Conservation (phyloP, 2,113 vertebrate species). For the Brienomyrus brachyistius region DNA sequence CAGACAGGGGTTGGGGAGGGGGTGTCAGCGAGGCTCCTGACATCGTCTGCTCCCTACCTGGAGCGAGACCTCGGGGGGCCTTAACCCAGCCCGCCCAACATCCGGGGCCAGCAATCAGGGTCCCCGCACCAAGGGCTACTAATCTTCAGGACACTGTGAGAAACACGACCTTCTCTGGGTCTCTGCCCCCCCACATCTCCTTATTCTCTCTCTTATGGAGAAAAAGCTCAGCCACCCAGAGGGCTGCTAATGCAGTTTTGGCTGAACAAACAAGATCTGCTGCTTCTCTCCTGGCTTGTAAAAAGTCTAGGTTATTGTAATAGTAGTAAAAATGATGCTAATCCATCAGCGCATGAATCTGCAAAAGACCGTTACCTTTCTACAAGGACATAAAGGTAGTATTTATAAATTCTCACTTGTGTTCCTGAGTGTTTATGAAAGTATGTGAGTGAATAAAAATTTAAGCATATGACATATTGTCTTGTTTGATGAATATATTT, state of each 20-base stretch:
- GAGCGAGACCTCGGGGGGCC: conserved; percentile 69
- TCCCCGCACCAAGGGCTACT: conserved; percentile 39
- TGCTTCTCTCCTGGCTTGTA: not conserved
- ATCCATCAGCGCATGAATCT: not conserved
- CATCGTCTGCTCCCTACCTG: conserved; percentile 69
- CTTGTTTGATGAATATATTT: not conserved
- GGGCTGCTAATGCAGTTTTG: not conserved
- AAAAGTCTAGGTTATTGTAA: not conserved
- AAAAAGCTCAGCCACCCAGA: not conserved
- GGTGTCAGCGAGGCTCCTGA: conserved; percentile 58
- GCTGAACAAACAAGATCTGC: not conserved
- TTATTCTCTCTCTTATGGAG: not conserved
- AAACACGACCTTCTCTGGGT: not conserved
- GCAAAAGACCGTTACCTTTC: not conserved
- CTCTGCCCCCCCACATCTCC: not conserved
- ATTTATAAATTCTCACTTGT: not conserved
- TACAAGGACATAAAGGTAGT: not conserved
- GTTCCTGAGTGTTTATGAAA: not conserved
- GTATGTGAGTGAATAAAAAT: not conserved
- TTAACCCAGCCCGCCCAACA: conserved; percentile 80
- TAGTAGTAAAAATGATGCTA: not conserved
- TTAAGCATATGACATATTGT: not conserved
- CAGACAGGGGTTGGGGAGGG: conserved; percentile 42
- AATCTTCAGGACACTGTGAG: conserved; percentile 37
- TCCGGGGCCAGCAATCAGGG: conserved; percentile 52